Conservation (phyloP, 1,140 invertebrate species). For the Drosophila nebulosa region DNA sequence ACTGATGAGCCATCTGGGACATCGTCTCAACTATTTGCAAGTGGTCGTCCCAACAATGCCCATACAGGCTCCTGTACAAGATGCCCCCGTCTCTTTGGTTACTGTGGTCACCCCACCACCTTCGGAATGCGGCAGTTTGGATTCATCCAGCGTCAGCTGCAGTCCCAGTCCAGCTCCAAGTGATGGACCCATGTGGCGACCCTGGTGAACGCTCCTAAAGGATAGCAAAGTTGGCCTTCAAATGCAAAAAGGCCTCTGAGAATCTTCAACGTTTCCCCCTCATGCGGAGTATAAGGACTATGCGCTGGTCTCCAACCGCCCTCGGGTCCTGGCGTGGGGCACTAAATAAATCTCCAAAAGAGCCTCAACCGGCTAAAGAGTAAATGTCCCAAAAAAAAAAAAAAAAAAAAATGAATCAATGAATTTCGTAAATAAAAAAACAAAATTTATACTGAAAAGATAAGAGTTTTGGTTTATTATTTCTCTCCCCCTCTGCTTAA, state of each 20-base stretch:
- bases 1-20: slow-evolving; percentile 92
- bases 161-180: slow-evolving; percentile 76
- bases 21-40: slow-evolving; percentile 86
- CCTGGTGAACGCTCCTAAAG: slow-evolving; percentile 73
- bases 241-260: slow-evolving; percentile 26
- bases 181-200: slow-evolving; percentile 75
- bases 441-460: slow-evolving; percentile 3
- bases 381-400: background rate
- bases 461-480: slow-evolving; percentile 4
- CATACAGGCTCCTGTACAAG: slow-evolving; percentile 55
- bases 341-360: background rate
- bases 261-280: background rate
- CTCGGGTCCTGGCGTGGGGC: background rate
- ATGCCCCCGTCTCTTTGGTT: slow-evolving; percentile 20
- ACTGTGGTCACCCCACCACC: slow-evolving; percentile 70
- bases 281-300: background rate
- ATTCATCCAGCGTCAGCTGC: slow-evolving; percentile 44
- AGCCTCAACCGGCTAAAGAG: background rate
- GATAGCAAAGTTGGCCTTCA: slow-evolving; percentile 27
- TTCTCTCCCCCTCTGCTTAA: background rate
- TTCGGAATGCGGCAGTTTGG: slow-evolving; percentile 77
- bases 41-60: slow-evolving; percentile 73
- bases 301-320: slow-evolving; percentile 30
- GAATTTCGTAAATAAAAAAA: slow-evolving; percentile 13
- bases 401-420: no score